Percentiles rank a stretch among this genome's conserved stretches.
These are phyloP conservation scores for Ceratitis capitata DNA, from an alignment of 1,140 invertebrate genomes.

Conservation along the genomic window DNA sequence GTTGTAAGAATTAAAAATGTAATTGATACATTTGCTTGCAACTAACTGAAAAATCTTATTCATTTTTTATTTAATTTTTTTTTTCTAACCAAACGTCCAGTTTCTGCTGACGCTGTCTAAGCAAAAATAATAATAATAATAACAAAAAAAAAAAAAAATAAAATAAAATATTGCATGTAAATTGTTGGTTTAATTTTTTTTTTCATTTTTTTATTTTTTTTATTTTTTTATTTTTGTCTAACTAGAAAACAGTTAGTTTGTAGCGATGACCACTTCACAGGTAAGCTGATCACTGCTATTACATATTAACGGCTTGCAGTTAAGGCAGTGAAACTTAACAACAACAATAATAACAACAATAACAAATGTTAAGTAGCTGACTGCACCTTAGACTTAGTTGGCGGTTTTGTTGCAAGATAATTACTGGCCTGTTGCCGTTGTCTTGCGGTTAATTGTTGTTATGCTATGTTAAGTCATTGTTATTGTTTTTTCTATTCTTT, in stretches of 20 bases:
- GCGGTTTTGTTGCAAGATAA: slow-evolving; percentile 22
- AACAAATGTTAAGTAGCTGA: not conserved
- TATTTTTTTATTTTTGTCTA: not conserved
- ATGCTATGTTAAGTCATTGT: not conserved
- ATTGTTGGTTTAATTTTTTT: not conserved
- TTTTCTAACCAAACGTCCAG: not conserved
- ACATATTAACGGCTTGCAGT: not conserved
- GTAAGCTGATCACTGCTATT: not conserved
- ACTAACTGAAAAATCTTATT: not conserved
- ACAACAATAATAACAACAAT: not conserved
- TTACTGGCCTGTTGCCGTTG: slow-evolving; percentile 19
- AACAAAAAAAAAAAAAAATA: too few relatives aligned
- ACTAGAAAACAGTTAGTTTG: not conserved
- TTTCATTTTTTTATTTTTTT: not conserved
- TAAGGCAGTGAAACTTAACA: not conserved
- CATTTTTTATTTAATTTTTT: not conserved
- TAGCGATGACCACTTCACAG: not conserved
- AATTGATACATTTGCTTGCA: slow-evolving; percentile 15
- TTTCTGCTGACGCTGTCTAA: not conserved
- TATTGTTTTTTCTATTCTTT: too few relatives aligned
- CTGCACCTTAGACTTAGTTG: not conserved
- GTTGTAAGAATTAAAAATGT: not conserved
- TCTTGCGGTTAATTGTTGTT: slow-evolving; percentile 21
- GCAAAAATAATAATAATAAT: not conserved
- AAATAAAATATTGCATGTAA: too few relatives aligned